A percentile compares a stretch with the other conserved stretches of the same genome.
phyloP scores from a whole-genome alignment of 1,140 invertebrate genomes.

The Cepaea nemoralis region DNA sequence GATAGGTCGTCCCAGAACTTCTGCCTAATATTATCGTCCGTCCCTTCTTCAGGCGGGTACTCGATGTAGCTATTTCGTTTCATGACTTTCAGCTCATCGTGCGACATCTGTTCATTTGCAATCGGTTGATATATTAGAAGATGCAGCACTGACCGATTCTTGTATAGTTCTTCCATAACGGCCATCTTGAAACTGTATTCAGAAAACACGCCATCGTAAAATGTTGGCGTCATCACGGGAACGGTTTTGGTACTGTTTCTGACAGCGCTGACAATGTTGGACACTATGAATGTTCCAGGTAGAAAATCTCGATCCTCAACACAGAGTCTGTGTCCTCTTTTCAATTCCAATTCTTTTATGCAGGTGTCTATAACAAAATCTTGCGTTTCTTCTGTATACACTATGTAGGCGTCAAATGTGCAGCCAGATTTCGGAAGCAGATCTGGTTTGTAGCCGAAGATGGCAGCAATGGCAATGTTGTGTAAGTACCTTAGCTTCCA shows the following conservation, averaged over 20 bases:
- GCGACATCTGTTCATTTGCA: background rate
- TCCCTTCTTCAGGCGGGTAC: background rate
- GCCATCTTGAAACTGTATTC: constrained; percentile 22
- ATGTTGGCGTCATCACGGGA: constrained; percentile 74
- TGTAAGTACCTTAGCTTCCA: constrained; percentile 11
- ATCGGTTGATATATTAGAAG: background rate
- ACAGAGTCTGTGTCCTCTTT: constrained; percentile 43
- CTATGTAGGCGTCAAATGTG: constrained; percentile 48
- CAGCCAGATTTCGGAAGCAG: background rate
- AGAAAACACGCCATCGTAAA: background rate
- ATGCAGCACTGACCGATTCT: background rate
- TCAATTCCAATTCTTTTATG: constrained; percentile 43
- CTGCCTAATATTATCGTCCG: background rate
- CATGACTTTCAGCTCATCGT: background rate
- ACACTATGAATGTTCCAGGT: constrained; percentile 72
- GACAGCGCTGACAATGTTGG: constrained; percentile 77
- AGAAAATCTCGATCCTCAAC: constrained; percentile 55
- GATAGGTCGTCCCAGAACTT: constrained; percentile 20
- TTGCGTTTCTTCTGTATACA: constrained; percentile 40
- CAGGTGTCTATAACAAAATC: constrained; percentile 42
- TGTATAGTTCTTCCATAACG: background rate
- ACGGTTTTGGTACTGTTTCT: constrained; percentile 77
- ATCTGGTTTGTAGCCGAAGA: background rate
- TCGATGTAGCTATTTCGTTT: constrained; percentile 13
- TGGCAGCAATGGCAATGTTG: background rate